Conservation (phyloP, 2,888 invertebrate genomes). For the Mantis religiosa region DNA sequence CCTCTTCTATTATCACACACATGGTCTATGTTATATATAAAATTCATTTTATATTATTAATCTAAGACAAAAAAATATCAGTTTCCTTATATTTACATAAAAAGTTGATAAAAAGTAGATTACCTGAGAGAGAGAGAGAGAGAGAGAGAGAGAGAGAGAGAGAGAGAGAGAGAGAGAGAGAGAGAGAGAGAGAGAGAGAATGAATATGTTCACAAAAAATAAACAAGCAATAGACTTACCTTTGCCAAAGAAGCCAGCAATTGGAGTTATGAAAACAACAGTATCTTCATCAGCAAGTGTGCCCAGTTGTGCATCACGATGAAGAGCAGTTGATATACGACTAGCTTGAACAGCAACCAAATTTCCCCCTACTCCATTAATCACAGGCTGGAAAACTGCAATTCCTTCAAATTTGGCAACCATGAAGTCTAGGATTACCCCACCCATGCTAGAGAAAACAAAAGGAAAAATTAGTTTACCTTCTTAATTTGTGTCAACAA, state of each 20-base stretch:
- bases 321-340: constrained; percentile 69
- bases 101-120: too few species aligned
- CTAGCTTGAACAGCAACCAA: constrained; percentile 74
- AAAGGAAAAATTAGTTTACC: background rate
- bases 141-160: background rate
- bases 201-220: background rate
- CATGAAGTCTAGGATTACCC: constrained; percentile 68
- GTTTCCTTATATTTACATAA: too few species aligned
- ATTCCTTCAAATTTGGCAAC: constrained; percentile 63
- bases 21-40: too few species aligned
- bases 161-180: background rate
- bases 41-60: too few species aligned
- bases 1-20: too few species aligned
- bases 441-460: constrained; percentile 55
- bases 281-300: constrained; percentile 52
- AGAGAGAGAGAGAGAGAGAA: background rate
- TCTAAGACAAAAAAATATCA: too few species aligned
- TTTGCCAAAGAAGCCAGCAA: constrained; percentile 60
- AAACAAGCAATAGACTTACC: constrained; percentile 38
- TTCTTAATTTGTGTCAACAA: too few species aligned
- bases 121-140: background rate
- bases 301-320: constrained; percentile 60
- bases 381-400: constrained; percentile 78
- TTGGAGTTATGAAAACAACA: constrained; percentile 55
- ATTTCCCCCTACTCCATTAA: constrained; percentile 79